Base-by-base conservation (phyloP, 2,888 invertebrate species). In the Drosophila algonquin region DNA sequence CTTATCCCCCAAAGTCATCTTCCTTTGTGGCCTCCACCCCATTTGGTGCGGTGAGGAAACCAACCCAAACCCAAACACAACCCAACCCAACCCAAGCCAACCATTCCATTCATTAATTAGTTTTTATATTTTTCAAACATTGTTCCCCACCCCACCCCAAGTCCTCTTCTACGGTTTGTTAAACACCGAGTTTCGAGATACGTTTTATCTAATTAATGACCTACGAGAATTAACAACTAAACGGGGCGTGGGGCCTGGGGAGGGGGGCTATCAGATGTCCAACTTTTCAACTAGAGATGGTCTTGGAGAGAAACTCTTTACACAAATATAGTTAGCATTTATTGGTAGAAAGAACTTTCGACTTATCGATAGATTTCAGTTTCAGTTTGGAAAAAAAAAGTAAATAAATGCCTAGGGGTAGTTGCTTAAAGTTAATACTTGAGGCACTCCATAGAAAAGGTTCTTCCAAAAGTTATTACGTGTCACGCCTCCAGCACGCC, bases 171-270 rank as follows among this genome's bases (percentile, higher is more conserved):
- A 63, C 81, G 73, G 77, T 59, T 82, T 82, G 83, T 83, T 87
- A 62, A 80, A 68, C 87, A 87, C 75, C 14, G 40, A 51, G 54
- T 58, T 70, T 68, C 63, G 68, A 63, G 73, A 65, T 76, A 71
- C 73, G 57, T 70, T 74, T 70, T 74, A 52, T 55, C 71, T 78
- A 83, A 87, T 84, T 84, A 87, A 83, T 83, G 81, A 74, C 63
- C 70, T 68, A 80, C 58, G 61, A 54, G 75, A 80, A 83, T 77
- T 63, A 57, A 62, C 50, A 64, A 63, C 67, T 63, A 69, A 64
- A 69, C 64, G 73, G 86, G 86, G 72, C 3, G 21, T 21, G 21
- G 21, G 21, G 21, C 21, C 21, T 21, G 21, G 21, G 21, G 21
- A 21, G 21, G 21, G 3, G 21, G 21, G 82, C 76, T 40, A 63